Evolutionary conservation across 2,113 vertebrate species (phyloP), one percentile per base, ranked within the genome.

Genomic region (Gobiocypris rarus): DNA sequence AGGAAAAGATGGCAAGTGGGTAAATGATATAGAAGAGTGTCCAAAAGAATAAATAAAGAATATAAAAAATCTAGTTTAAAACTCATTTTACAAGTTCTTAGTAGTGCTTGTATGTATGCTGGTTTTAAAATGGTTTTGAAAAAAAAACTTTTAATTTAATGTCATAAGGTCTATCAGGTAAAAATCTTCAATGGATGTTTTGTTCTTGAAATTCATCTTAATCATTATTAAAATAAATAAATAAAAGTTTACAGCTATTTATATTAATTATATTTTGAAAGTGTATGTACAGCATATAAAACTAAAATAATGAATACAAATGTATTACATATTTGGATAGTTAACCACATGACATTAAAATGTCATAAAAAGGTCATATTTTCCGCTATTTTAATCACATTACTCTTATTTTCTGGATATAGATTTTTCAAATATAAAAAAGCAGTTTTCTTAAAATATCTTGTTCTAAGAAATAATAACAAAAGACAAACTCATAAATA

Each of bases 1-100:
- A 63, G 43, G 73, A 50, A 43, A 48, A 61, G 17, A 74, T 75
- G 81, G 54, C 73, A 52, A 31, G 43, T 75, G 8, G 48, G 73
- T 75, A 24, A 75, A 31, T 75, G 73, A 31, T 8, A 75, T 28
- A 31, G n/a, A 45, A 52, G 73, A 75, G 73, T 9, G 24, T 52
- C 45, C 45, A 52, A 0, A 1, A 38, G 38, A 38, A 38, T 7
- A 38, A 38, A 38, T 38, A 38, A 38, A 38, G 5, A 38, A 38
- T 7, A 50, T 75, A 52, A 28, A 75, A 69, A 31, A 28, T 58
- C 3, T 59, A 13, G 10, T 24, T 59, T 59, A 59, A 24, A 59
- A 59, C 17, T 19, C 10, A 59, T 5, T 9, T 26, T 26, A n/a
- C 58, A 59, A 26, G 58, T 59, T 28, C 10, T 61, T 17, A 13